These are phyloP conservation scores for Cotesia glomerata DNA, from an alignment of 1,140 invertebrate species.

Conservation along the genomic window DNA sequence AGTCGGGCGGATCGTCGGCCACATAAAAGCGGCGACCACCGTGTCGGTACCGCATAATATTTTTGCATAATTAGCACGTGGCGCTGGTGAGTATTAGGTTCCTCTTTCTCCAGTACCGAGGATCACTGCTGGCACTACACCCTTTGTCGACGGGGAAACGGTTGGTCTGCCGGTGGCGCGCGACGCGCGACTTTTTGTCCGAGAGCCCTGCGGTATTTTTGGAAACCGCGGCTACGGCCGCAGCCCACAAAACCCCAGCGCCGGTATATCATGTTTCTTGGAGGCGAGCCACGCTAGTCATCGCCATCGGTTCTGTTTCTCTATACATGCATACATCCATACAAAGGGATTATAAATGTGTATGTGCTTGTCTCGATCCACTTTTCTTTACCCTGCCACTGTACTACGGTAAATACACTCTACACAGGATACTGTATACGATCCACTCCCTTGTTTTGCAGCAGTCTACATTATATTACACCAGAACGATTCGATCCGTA, in stretches of 20 bases:
- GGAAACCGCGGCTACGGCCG: conserved; percentile 52
- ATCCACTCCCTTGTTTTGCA: background rate
- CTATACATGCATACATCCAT: too few species aligned
- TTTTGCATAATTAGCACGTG: conserved; percentile 64
- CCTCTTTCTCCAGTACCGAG: conserved; percentile 31
- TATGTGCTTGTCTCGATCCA: background rate
- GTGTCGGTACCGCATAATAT: conserved; percentile 58
- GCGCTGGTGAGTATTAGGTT: conserved; percentile 53
- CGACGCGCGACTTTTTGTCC: conserved; percentile 63
- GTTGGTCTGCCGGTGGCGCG: conserved; percentile 46
- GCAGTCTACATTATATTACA: conserved; percentile 2
- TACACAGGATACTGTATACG: background rate
- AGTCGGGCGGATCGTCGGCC: conserved; percentile 32
- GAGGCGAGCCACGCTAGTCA: conserved; percentile 51
- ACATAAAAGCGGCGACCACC: conserved; percentile 48
- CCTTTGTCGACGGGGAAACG: background rate
- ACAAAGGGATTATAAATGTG: background rate
- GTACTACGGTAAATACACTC: background rate
- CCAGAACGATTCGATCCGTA: conserved; percentile 12
- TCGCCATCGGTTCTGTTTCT: conserved; percentile 18
- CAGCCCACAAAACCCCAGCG: conserved; percentile 36
- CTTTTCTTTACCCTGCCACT: background rate
- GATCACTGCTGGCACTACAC: background rate
- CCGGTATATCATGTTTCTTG: conserved; percentile 61
- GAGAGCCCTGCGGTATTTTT: conserved; percentile 59